Base-by-base conservation (phyloP, 2,888 invertebrate genomes). In the Pyrrhosoma nymphula region DNA sequence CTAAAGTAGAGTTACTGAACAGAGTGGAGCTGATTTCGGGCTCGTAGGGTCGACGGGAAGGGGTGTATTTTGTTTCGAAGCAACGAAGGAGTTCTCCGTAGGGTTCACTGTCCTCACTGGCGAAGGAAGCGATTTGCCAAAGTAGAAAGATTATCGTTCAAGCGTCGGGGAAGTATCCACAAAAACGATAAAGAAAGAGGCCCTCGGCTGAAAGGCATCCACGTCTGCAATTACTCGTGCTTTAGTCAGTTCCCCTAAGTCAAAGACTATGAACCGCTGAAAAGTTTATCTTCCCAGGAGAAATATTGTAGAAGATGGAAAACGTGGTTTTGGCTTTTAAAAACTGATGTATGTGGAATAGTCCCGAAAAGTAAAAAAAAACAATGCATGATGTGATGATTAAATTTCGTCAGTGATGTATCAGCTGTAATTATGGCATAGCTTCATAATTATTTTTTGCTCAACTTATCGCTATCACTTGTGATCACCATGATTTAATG, bases 101-200 rank as follows among this genome's bases (percentile, higher is more conserved):
- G 82, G 82, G 82, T 82, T 82, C 82, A 82, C 82, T 82, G 82
- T 82, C 82, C 82, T 35, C 82, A 30, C 26, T 35, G 82, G 82
- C 82, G 35, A 82, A 82, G 82, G 14, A 35, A 82, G 82, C 82
- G 35, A 82, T 82, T 82, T 82, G 82, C 82, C 82, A 35, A 82
- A 26, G 30, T 69, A 35, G 30, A 82, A 82, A 82, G 82, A 82
- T 82, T 82, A 82, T 82, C 82, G 82, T 18, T 82, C 82, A 82
- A 16, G 30, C 35, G 82, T 82, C 35, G 35, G 82, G 16, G 82
- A 82, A 82, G 30, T 18, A 16, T 35, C 82, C 35, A 82, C 82
- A 82, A 35, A 82, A 82, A 82, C 82, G 4, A 82, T 35, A 35
- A 35, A 18, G 82, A 82, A 69, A 20, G n/a, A 35, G 8, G 0